phyloP scores from a whole-genome alignment of 2,797 vertebrate genomes.

The Sebastes steindachneri region DNA sequence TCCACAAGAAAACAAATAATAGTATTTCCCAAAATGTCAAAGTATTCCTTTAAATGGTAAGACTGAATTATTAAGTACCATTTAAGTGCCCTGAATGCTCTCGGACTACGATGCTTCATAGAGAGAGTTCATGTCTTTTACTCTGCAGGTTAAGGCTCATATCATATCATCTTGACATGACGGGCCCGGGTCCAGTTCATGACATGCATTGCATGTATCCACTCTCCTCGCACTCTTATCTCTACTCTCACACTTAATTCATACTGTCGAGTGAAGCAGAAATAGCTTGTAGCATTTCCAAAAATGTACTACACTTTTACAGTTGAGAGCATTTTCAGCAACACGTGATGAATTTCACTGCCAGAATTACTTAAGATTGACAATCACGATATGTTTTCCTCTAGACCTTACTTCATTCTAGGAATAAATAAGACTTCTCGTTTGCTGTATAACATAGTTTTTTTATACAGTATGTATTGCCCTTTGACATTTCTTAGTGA shows the following conservation, averaged over 20 bases:
- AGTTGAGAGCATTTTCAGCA: constrained; percentile 35
- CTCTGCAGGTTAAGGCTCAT: not conserved
- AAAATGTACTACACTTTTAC: constrained; percentile 26
- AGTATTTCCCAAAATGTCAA: not conserved
- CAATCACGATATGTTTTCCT: constrained; percentile 43
- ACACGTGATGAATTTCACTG: constrained; percentile 6
- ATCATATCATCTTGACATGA: constrained; percentile 22
- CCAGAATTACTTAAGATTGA: constrained; percentile 35
- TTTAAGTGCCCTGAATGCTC: not conserved
- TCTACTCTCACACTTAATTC: constrained; percentile 6
- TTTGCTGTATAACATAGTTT: constrained; percentile 7
- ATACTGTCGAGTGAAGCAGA: constrained; percentile 9
- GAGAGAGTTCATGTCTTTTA: not conserved
- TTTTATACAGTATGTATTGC: not conserved
- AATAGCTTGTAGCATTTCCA: constrained; percentile 20
- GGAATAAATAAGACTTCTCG: constrained; percentile 23
- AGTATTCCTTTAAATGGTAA: not conserved
- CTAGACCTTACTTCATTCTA: constrained; percentile 6
- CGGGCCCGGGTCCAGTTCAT: not conserved
- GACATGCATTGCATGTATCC: constrained; percentile 11
- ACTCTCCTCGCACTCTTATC: constrained; percentile 14
- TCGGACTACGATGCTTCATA: not conserved
- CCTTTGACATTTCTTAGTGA: constrained; percentile 18
- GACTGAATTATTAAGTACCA: not conserved
- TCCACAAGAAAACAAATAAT: not conserved